Conservation (phyloP, 2,797 vertebrate species). For the Perodicticus potto region DNA sequence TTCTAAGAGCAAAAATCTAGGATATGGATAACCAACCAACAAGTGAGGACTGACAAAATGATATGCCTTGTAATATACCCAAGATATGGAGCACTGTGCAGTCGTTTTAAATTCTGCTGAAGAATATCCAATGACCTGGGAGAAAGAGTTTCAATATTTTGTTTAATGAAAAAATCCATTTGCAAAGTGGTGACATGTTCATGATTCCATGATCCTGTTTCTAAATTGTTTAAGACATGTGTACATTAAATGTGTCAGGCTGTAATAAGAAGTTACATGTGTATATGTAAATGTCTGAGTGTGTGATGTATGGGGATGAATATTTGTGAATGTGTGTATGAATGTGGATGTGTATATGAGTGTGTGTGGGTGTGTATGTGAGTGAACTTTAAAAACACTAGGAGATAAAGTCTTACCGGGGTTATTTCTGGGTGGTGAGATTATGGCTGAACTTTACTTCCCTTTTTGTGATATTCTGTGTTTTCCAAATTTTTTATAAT, state of each 20-base stretch:
- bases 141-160: not conserved
- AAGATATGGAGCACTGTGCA: not conserved
- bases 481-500: constrained; percentile 46
- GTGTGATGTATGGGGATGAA: not conserved
- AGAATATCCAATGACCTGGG: not conserved
- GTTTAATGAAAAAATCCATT: constrained; percentile 1
- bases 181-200: not conserved
- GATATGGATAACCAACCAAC: not conserved
- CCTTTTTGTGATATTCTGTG: constrained; percentile 7
- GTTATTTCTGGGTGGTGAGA: not conserved
- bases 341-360: not conserved
- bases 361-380: not conserved
- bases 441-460: not conserved
- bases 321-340: not conserved
- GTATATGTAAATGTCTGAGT: not conserved
- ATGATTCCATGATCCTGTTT: not conserved
- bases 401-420: not conserved
- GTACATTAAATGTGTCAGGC: not conserved
- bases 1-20: not conserved
- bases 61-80: not conserved
- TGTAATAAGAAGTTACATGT: not conserved
- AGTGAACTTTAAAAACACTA: not conserved
- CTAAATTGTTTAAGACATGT: not conserved
- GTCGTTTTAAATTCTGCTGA: not conserved
- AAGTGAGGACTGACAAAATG: not conserved